Conservation (phyloP, 2,888 invertebrate genomes). For the Vandiemenella viatica region DNA sequence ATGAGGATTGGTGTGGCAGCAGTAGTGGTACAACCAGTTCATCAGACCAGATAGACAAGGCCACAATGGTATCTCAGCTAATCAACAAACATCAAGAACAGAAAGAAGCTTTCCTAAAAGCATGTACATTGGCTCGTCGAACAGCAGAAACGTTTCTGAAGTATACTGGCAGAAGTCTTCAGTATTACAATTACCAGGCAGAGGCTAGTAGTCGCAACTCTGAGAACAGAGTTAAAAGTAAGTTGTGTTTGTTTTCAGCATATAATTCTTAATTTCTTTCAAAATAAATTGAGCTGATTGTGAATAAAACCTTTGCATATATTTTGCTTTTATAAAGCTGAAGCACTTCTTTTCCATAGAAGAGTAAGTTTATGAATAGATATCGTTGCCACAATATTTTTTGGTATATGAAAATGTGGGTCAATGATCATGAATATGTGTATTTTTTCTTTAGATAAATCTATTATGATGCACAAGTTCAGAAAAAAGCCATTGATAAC, state of each 20-base stretch:
- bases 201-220: slow-evolving; percentile 42
- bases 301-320: background rate
- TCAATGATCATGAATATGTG: no score
- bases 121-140: slow-evolving; percentile 86
- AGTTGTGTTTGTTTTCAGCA: no score
- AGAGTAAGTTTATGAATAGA: no score
- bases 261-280: background rate
- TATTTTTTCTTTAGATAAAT: no score
- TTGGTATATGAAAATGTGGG: no score
- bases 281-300: background rate
- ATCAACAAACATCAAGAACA: slow-evolving; percentile 95
- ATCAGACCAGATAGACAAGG: slow-evolving; percentile 33
- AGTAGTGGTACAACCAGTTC: no score
- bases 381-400: no score
- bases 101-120: slow-evolving; percentile 94
- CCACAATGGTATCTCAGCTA: slow-evolving; percentile 55
- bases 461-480: no score
- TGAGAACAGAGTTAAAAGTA: slow-evolving; percentile 48
- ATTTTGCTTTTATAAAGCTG: no score
- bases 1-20: slow-evolving; percentile 98
- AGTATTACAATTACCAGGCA: slow-evolving; percentile 59
- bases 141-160: slow-evolving; percentile 96
- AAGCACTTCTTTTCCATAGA: no score
- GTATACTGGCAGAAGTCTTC: slow-evolving; percentile 85
- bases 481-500: no score